Conservation (phyloP, 2,888 invertebrate genomes). For the Electrophaes corylata region DNA sequence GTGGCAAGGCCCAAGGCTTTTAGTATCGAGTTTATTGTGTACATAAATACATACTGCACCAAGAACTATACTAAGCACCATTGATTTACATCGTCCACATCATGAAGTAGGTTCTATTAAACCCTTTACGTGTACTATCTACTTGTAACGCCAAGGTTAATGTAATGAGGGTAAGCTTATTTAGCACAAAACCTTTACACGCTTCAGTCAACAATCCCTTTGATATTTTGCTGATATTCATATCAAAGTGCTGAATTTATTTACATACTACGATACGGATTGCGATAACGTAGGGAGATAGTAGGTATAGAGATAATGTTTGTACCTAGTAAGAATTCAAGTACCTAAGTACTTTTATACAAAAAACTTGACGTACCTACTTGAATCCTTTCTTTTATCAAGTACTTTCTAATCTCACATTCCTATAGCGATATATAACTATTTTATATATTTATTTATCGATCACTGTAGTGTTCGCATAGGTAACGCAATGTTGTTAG, state of each 20-base stretch:
- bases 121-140: slow-evolving; percentile 33
- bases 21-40: neutral
- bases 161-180: slow-evolving; percentile 48
- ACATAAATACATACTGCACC: neutral
- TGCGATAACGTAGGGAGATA: slow-evolving; percentile 13
- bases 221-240: slow-evolving; percentile 20
- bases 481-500: neutral
- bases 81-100: slow-evolving; percentile 43
- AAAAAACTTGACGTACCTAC: too few relatives aligned
- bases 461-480: neutral
- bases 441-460: neutral
- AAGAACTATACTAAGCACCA: slow-evolving; percentile 5
- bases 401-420: neutral
- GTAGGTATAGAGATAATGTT: neutral
- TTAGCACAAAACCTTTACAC: slow-evolving; percentile 36
- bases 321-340: neutral
- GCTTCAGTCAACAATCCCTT: slow-evolving; percentile 34
- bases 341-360: too few relatives aligned
- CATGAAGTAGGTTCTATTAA: slow-evolving; percentile 47
- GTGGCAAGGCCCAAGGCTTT: neutral
- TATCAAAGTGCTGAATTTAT: slow-evolving; percentile 9
- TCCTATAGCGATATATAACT: neutral
- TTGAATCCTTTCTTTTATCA: neutral
- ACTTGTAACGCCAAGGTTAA: slow-evolving; percentile 44
- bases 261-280: slow-evolving; percentile 12